A percentile compares a stretch with the other conserved stretches of the same genome.
Evolutionary conservation across 2,888 invertebrate genomes (phyloP).

Genomic region (Eretmocerus hayati): DNA sequence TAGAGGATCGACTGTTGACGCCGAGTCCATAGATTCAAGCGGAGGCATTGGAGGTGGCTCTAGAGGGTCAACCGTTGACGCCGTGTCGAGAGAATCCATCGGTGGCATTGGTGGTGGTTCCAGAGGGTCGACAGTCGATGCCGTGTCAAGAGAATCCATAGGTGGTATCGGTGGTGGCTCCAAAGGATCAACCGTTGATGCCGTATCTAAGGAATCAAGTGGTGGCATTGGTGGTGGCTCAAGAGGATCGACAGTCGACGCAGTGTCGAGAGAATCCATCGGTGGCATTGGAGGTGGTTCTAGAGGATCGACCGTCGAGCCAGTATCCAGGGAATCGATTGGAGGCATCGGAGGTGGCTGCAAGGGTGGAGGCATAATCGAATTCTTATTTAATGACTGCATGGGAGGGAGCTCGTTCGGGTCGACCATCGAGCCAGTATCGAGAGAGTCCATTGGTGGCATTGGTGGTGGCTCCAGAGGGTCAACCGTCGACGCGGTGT

Average conservation of each 20-base stretch:
- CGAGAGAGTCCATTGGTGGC: not conserved
- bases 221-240: slow-evolving; percentile 11
- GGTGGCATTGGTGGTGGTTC: slow-evolving; percentile 22
- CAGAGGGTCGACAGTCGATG: slow-evolving; percentile 11
- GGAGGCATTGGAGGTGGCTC: slow-evolving; percentile 9
- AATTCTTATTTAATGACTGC: too few relatives aligned
- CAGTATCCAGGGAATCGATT: slow-evolving; percentile 4
- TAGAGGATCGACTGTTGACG: not conserved
- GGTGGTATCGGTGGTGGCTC: slow-evolving; percentile 12
- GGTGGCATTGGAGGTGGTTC: not conserved
- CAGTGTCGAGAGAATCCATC: not conserved
- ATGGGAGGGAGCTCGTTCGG: slow-evolving; percentile 6
- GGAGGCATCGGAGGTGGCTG: slow-evolving; percentile 8
- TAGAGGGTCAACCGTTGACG: not conserved
- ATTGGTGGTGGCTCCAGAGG: not conserved
- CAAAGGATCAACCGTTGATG: not conserved
- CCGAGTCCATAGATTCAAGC: slow-evolving; percentile 2
- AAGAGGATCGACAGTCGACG: slow-evolving; percentile 3
- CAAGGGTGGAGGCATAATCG: not conserved
- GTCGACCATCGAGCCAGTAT: not conserved
- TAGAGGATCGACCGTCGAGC: slow-evolving; percentile 6
- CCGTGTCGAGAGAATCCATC: not conserved
- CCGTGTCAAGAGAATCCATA: slow-evolving; percentile 4
- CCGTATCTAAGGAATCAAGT: not conserved
- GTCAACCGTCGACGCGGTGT: too few relatives aligned